phyloP scores from a whole-genome alignment of 2,797 vertebrate genomes.

The Eulemur albifrons region DNA sequence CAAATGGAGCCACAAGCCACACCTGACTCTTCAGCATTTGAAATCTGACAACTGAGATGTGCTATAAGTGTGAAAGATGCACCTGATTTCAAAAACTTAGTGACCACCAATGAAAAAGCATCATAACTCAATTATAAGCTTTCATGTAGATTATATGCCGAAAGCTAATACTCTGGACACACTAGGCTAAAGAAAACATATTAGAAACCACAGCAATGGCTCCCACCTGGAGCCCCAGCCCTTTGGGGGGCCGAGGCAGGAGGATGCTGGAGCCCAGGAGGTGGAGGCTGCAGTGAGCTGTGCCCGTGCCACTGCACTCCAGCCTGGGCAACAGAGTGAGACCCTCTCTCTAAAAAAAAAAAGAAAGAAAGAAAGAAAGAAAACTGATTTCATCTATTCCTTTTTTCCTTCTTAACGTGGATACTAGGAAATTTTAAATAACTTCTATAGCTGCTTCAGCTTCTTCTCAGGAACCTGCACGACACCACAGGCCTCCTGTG shows the following conservation, averaged over 20 bases:
- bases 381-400: not conserved
- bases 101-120: not conserved
- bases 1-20: not conserved
- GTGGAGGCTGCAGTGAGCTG: not conserved
- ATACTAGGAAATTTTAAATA: not conserved
- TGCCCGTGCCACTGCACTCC: too few relatives aligned
- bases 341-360: not conserved
- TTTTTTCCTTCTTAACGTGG: not conserved
- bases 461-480: conserved; percentile 96
- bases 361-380: too few relatives aligned
- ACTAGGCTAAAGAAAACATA: not conserved
- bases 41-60: not conserved
- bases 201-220: not conserved
- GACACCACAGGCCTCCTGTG: not conserved
- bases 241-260: too few relatives aligned
- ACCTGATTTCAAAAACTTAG: not conserved
- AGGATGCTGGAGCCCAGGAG: not conserved
- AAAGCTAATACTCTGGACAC: not conserved
- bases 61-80: not conserved
- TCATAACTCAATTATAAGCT: not conserved
- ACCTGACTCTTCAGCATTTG: not conserved
- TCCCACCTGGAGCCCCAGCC: too few relatives aligned
- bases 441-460: conserved; percentile 85
- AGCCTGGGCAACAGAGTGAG: not conserved
- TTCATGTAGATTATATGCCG: not conserved